Percentiles rank a stretch among this genome's conserved stretches.
phyloP scores from a whole-genome alignment of 2,113 vertebrate species.

The Ariopsis seemanni region DNA sequence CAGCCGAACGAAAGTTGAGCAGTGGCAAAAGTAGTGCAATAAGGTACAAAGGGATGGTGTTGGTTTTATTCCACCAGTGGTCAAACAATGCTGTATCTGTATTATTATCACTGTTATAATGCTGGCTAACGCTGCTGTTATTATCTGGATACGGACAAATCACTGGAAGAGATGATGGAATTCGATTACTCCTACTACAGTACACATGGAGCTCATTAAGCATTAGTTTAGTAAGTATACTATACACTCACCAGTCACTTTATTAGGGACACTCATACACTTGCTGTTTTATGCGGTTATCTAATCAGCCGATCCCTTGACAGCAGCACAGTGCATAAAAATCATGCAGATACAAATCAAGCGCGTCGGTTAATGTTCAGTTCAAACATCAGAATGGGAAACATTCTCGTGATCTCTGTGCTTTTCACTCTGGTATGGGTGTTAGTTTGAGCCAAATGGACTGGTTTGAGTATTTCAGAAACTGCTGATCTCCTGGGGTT shows the following conservation, averaged over 20 bases:
- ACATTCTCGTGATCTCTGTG: too few relatives aligned
- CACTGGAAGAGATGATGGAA: constrained; percentile 70
- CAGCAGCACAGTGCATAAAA: too few relatives aligned
- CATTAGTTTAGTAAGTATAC: too few relatives aligned
- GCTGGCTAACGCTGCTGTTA: constrained; percentile 44
- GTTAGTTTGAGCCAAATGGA: too few relatives aligned
- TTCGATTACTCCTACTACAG: neutral
- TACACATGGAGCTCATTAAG: neutral
- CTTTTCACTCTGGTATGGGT: too few relatives aligned
- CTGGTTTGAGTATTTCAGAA: too few relatives aligned
- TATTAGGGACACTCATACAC: too few relatives aligned
- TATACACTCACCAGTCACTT: neutral
- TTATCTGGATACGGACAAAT: constrained; percentile 77
- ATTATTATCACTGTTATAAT: constrained; percentile 47
- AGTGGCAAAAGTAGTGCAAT: constrained; percentile 85
- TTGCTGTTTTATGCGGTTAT: too few relatives aligned
- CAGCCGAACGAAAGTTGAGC: constrained; percentile 91
- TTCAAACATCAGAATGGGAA: neutral
- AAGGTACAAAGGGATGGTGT: constrained; percentile 90
- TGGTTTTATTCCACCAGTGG: constrained; percentile 87
- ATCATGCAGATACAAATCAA: neutral
- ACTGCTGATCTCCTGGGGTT: too few relatives aligned
- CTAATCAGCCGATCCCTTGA: too few relatives aligned
- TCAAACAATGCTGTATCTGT: constrained; percentile 71
- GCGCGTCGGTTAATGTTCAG: neutral